Base-by-base conservation (phyloP, 1,140 invertebrate species). In the Solenopsis invicta region DNA sequence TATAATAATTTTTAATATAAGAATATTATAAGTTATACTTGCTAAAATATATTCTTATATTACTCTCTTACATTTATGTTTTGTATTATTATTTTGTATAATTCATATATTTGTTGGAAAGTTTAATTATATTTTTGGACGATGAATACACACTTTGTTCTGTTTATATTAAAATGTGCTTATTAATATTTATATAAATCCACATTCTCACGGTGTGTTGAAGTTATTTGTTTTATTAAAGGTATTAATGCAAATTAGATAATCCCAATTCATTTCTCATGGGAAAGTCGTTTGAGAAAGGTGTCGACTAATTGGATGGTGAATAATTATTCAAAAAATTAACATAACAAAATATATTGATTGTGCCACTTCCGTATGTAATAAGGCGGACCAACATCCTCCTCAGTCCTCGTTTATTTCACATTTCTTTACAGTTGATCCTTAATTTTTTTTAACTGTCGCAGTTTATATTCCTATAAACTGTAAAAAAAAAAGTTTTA, bases 291-390 rank as follows among this genome's bases (percentile, higher is more conserved):
- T 75, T 41, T 56, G 71, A 54, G 21, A 74, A n/a, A 34, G 29
- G 16, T 8, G 61, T 18, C 50, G 24, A 24, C 50, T 54, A 74
- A 74, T 48, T 74, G 52, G 71, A 56, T 29, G 71, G 54, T 12
- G 24, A 59, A 56, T 75, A 75, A 75, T 75, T 75, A 34, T 41
- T 29, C 13, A 41, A n/a, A 59, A 59, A 41, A 75, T 75, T 75
- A 75, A 59, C 34, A 75, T 75, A 13, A 59, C 52, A 75, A 75
- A 75, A 41, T 59, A 41, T 59, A 75, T 21, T 59, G 72, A 56
- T 24, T n/a, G 6, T 41, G 13, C 16, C 2, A 41, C 13, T 59
- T 75, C 29, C 16, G 59, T 21, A 29, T 74, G 5, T 5, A 59
- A 34, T 13, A 72, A 52, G 1, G 50, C 8, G 0, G 50, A 72